Evolutionary conservation across 1,140 invertebrate genomes (phyloP), one percentile per base, ranked within the genome.

Genomic region (Lanistes nyassanus): DNA sequence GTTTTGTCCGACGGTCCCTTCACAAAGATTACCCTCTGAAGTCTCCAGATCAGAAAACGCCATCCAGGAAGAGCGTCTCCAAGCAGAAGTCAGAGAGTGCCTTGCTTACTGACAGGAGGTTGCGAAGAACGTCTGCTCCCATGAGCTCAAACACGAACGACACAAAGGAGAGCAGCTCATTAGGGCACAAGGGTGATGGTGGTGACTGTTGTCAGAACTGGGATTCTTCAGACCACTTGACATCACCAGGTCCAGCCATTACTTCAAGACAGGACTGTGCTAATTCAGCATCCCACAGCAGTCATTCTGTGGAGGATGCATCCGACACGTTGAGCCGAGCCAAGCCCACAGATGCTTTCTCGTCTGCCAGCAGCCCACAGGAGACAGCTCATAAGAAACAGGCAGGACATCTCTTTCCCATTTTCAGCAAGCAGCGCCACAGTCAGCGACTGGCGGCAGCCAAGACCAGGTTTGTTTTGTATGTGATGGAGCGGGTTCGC

Each of bases 1-100:
- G 78, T 67, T 82, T 82, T 78, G 67, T 79, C 4, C 79, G 70
- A 9, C 62, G 69, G 36, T 74, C 66, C 31, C 72, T 66, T 34
- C 62, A 36, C n/a, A 73, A 55, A 51, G 62, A 36, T 71, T 75
- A 58, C 29, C 42, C 39, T 21, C 47, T 4, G 26, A 34, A 21
- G 51, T 36, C n/a, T 47, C 42, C 5, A 47, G 9, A 47, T 16
- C 23, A 78, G 62, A 75, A 71, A 47, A 29, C 37, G 2, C n/a
- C 51, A 31, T 39, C 51, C 26, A 73, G 56, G 23, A 68, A 64
- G 2, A 37, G 0, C 31, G 9, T 47, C 34, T 47, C 23, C 34
- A 71, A 51, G 31, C 47, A 60, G 31, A 68, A 53, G 19, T 53
- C 58, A 51, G 29, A 64, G 26, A 53, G 36, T n/a, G 5, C 42